These are phyloP conservation scores for Acromyrmex heyeri DNA, from an alignment of 1,140 invertebrate genomes.

Conservation along the genomic window DNA sequence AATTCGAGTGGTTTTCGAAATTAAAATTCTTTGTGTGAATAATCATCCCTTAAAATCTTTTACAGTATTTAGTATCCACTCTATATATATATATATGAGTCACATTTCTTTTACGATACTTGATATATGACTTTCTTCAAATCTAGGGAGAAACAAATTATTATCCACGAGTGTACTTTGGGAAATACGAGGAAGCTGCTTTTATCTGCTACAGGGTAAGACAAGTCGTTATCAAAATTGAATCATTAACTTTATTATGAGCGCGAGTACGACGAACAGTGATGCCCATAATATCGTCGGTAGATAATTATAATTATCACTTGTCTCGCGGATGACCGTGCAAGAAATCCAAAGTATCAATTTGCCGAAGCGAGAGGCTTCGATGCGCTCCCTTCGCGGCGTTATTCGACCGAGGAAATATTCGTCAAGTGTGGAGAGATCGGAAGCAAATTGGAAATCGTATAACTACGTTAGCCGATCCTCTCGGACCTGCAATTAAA, in stretches of 20 bases:
- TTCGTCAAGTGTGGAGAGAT: slow-evolving; percentile 3
- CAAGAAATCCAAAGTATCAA: slow-evolving; percentile 34
- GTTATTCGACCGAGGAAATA: slow-evolving; percentile 28
- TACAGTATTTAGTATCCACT: no score
- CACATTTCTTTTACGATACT: no score
- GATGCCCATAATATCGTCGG: slow-evolving; percentile 10
- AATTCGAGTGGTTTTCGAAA: no score
- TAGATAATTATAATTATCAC: slow-evolving; percentile 47
- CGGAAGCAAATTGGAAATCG: slow-evolving; percentile 52
- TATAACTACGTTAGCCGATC: slow-evolving; percentile 38
- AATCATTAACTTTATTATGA: slow-evolving; percentile 43
- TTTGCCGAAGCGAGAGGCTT: slow-evolving; percentile 12
- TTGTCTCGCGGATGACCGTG: slow-evolving; percentile 12
- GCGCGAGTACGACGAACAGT: neutral
- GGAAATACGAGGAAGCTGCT: neutral
- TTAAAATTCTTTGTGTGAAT: no score
- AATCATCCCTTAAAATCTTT: no score
- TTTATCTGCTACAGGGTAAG: neutral
- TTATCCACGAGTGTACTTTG: neutral
- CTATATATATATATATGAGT: no score
- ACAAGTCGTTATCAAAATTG: slow-evolving; percentile 14
- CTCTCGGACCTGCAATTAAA: slow-evolving; percentile 46
- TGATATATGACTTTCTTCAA: no score
- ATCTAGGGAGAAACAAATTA: no score
- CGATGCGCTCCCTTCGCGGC: neutral